phyloP scores from a whole-genome alignment of 2,888 invertebrate genomes.

The Hipparchia semele region DNA sequence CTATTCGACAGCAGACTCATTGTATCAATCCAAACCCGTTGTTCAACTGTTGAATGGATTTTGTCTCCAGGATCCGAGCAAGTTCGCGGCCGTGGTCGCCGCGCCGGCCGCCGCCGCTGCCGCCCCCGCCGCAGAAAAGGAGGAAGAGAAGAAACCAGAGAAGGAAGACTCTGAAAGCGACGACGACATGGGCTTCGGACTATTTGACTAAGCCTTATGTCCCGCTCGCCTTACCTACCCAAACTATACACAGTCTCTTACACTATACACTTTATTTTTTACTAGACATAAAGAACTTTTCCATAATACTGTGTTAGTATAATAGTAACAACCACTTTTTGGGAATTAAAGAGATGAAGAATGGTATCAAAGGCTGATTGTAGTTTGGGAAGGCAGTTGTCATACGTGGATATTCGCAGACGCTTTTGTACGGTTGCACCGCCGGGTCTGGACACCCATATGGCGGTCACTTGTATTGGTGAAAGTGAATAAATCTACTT shows the following conservation, averaged over 20 bases:
- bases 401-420: constrained; percentile 43
- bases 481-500: constrained; percentile 64
- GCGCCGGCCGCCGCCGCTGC: constrained; percentile 85
- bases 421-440: constrained; percentile 56
- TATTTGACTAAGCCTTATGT: constrained; percentile 87
- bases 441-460: constrained; percentile 74
- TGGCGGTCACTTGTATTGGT: constrained; percentile 65
- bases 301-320: neutral
- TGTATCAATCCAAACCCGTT: neutral
- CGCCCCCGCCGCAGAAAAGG: constrained; percentile 85
- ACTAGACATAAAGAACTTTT: neutral
- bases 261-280: neutral
- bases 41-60: neutral
- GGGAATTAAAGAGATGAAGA: neutral
- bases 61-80: constrained; percentile 92
- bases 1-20: too few species aligned
- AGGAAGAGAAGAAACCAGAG: constrained; percentile 89
- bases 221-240: neutral
- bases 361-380: neutral
- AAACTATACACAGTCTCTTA: constrained; percentile 5
- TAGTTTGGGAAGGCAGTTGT: constrained; percentile 19
- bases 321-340: neutral
- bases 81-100: constrained; percentile 88
- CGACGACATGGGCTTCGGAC: constrained; percentile 99
- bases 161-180: constrained; percentile 92